Evolutionary conservation across 2,113 vertebrate species (phyloP), one percentile per base, ranked within the genome.

Genomic region (Syrrhaptes paradoxus): DNA sequence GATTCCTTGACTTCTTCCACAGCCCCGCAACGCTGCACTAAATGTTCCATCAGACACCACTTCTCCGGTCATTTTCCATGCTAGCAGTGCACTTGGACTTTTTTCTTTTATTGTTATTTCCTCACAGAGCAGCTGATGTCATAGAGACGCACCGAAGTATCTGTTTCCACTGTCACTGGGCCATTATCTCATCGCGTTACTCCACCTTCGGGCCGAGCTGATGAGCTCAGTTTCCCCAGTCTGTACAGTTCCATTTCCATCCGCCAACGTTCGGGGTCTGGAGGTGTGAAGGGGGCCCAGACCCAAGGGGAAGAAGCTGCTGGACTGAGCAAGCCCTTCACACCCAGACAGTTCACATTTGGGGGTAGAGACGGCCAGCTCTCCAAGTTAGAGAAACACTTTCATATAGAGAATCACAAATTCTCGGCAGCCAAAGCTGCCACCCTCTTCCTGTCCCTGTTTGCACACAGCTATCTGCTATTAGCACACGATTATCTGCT

Each of bases 131-230:
- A 93, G 83, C 20, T 36, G 71, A 85, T 62, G 74, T 88, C 85
- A 52, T 38, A 68, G 81, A 91, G 73, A 67, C 4, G 1, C 59
- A 36, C 73, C n/a, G 29, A 89, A 81, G 49, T 72, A 70, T 71
- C 63, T 1, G 7, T 84, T 96, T 80, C 52, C 84, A 65, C 25
- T 79, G 77, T 87, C 73, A 78, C 11, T 34, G 31, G 19, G 52
- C 65, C 52, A 65, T 94, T 79, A 85, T 73, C 91, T 91, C 89
- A 95, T 22, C 83, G 79, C 48, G n/a, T 58, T 82, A 67, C 88
- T 83, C 70, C 87, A 85, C 81, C 68, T 82, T 76, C 70, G 34
- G n/a, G 4, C 58, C 62, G 71, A 85, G 51, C 58, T 66, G 46
- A 85, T 18, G 34, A 89, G 65, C 25, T 89, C 68, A 52, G 38